Evolutionary conservation across 2,113 vertebrate genomes (phyloP).

Genomic region (Brevimyrus niger): DNA sequence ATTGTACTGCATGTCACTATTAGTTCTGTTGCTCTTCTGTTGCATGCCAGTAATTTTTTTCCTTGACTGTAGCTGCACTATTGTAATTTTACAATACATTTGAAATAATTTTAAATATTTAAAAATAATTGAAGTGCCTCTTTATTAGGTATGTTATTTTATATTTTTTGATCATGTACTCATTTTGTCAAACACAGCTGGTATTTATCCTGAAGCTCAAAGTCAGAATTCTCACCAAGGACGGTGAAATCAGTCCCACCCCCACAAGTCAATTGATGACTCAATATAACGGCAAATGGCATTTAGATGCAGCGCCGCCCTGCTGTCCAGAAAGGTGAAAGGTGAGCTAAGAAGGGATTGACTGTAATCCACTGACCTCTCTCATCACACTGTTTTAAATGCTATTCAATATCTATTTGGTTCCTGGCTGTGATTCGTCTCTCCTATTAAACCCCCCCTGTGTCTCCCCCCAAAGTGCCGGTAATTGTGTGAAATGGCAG

Average conservation of each 20-base stretch:
- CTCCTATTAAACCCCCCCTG: constrained; percentile 17
- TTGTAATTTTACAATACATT: background rate
- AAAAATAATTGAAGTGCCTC: background rate
- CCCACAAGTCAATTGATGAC: background rate
- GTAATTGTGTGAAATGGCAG: constrained; percentile 50
- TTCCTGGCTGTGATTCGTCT: constrained; percentile 9
- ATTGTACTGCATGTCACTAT: background rate
- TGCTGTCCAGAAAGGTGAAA: constrained; percentile 14
- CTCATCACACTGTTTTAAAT: constrained; percentile 32
- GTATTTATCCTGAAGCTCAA: background rate
- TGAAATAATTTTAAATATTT: background rate
- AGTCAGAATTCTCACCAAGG: background rate
- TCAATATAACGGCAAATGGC: constrained; percentile 11
- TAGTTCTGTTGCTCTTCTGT: background rate
- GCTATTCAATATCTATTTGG: constrained; percentile 30
- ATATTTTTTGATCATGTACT: background rate
- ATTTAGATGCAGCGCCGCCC: background rate
- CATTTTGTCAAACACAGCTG: background rate
- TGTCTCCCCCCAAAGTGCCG: constrained; percentile 22
- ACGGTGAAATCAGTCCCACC: background rate
- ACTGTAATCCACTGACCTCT: constrained; percentile 21
- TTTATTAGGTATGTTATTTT: background rate
- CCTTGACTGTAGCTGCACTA: background rate
- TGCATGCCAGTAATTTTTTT: background rate
- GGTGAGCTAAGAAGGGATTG: constrained; percentile 3